Evolutionary conservation across 2,113 vertebrate species (phyloP).

Genomic region (Perca fluviatilis): DNA sequence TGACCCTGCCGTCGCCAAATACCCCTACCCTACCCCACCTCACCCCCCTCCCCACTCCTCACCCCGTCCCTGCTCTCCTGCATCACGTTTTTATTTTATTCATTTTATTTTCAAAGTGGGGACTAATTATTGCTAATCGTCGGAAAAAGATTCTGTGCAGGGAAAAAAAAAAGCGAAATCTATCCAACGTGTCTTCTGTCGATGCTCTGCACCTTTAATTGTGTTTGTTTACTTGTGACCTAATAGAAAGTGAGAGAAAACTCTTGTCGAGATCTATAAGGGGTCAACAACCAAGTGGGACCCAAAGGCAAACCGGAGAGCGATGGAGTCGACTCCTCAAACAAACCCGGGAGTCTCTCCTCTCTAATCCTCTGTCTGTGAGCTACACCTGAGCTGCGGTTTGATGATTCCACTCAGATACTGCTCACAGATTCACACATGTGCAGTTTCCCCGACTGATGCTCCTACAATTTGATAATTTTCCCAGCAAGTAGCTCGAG

Average conservation of each 20-base stretch:
- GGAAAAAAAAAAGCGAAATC: neutral
- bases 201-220: neutral
- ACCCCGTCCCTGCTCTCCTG: slow-evolving; percentile 4
- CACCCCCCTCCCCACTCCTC: slow-evolving; percentile 28
- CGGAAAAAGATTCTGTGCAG: slow-evolving; percentile 2
- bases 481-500: slow-evolving; percentile 5
- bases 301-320: slow-evolving; percentile 37
- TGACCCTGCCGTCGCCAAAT: slow-evolving; percentile 67
- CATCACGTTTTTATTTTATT: slow-evolving; percentile 67
- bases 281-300: slow-evolving; percentile 53
- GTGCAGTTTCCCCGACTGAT: slow-evolving; percentile 36
- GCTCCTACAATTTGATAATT: slow-evolving; percentile 13
- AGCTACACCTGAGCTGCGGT: slow-evolving; percentile 43
- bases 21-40: slow-evolving; percentile 57
- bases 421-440: slow-evolving; percentile 39
- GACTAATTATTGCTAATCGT: slow-evolving; percentile 60
- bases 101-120: slow-evolving; percentile 62
- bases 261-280: slow-evolving; percentile 36
- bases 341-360: slow-evolving; percentile 23
- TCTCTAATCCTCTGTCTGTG: slow-evolving; percentile 49
- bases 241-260: slow-evolving; percentile 44
- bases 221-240: slow-evolving; percentile 20
- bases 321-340: slow-evolving; percentile 38
- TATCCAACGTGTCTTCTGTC: neutral
- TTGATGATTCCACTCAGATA: slow-evolving; percentile 40